Evolutionary conservation across 2,888 invertebrate genomes (phyloP), one percentile per base, ranked within the genome.

Genomic region (Frankliniella intonsa): DNA sequence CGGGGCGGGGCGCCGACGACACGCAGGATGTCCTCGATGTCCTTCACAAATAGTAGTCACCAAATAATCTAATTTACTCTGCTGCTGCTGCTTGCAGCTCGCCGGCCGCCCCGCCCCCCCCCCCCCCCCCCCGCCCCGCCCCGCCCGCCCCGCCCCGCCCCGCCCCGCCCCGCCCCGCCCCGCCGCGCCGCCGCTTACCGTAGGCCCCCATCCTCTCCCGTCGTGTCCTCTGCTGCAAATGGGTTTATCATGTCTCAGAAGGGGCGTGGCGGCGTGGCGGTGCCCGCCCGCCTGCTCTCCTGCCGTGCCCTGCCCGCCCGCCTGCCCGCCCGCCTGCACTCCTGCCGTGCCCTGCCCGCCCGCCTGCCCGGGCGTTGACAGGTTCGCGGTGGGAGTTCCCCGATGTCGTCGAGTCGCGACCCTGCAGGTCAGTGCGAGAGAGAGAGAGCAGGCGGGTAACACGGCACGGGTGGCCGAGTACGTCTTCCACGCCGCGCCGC

Each of bases 41-140:
- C 25, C 69, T 25, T 76, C 25, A 22, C 69, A 22, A 22, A 76
- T 76, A 25, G 38, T 38, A 3, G 69, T 76, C 69, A 9, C 69
- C 69, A 76, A 76, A 76, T 76, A 76, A 76, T 76, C 69, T 76
- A 76, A 76, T 76, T 76, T 76, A 76, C 69, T 76, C 69, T 38
- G 38, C 3, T 38, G 38, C 38, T 38, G 69, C 69, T 22, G 69
- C 69, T 22, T 69, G 69, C 69, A 69, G 69, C 22, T 69, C 69
- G 22, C 8, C 22, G 7, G 69, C 22, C 22, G 22, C 69, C 2
- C 69, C 69, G 69, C 69, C 69, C 19, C 65, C 22, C n/a, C n/a
- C n/a, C n/a, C n/a, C n/a, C n/a, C n/a, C n/a, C n/a, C n/a, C n/a
- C n/a, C n/a, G n/a, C n/a, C n/a, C n/a, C n/a, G n/a, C n/a, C n/a